Evolutionary conservation across 2,888 invertebrate species (phyloP), one percentile per base, ranked within the genome.

Genomic region (Argyra leucocephala): DNA sequence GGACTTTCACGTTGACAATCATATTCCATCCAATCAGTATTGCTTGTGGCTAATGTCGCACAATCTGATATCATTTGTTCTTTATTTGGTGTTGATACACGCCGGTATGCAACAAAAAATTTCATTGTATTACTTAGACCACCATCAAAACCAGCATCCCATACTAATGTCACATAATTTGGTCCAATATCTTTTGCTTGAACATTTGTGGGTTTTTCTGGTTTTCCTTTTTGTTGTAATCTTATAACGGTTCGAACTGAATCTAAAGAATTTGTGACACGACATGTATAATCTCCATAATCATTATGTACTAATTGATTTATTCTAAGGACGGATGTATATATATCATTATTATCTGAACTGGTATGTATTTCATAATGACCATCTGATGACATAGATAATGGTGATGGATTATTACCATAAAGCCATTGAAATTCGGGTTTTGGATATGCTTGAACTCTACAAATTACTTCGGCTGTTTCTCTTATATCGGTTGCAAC

Each of bases 391-490:
- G 90, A 89, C 76, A 89, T 88, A 69, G 88, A 86, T 59, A 92
- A 77, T 0, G 90, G 87, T 0, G 89, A 86, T 0, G 85, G 82
- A 76, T 90, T 89, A 7, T 87, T 86, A 48, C 88, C 89, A 73
- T 87, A 92, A 74, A 86, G 90, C 95, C 95, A 96, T 73, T 93
- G 92, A 79, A 95, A 93, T 75, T 92, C 92, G 0, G 95, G 94
- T 73, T 91, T 90, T 0, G 95, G 95, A 78, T 92, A 95, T 0
- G 95, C 93, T 75, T 93, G 91, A 18, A 95, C 93, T 74, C 89
- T 87, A 78, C 95, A 95, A 0, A 89, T 85, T 24, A 96, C 90
- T 77, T 91, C 89, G 0, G 94, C 94, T 0, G 88, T 88, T 78
- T 94, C 93, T 67, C 87, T 83, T 7, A 90, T 79, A 75, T 93